These are phyloP conservation scores for Pampusana beccarii DNA, from an alignment of 2,113 vertebrate species.

Conservation along the genomic window DNA sequence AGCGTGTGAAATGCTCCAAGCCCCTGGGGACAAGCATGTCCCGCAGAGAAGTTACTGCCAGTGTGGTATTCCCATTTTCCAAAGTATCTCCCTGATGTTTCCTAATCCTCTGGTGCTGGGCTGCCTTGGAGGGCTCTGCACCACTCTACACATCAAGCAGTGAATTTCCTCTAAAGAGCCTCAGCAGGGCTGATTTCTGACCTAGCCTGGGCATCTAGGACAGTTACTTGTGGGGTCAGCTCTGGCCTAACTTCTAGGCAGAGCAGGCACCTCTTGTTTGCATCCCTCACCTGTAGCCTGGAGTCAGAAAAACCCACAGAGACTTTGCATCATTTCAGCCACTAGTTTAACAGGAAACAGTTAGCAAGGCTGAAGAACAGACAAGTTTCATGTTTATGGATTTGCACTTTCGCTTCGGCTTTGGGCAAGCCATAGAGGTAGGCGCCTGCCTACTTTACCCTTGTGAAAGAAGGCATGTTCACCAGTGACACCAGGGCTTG, in stretches of 20 bases:
- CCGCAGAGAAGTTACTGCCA: not conserved
- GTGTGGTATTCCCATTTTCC: not conserved
- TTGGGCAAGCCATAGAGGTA: not conserved
- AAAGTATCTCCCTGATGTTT: not conserved
- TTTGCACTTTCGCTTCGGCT: not conserved
- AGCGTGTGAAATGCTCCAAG: not conserved
- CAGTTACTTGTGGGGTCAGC: not conserved
- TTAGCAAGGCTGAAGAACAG: not conserved
- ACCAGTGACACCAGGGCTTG: rapidly evolving
- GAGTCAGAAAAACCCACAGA: not conserved
- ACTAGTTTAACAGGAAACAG: not conserved
- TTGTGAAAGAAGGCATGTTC: not conserved
- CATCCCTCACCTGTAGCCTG: rapidly evolving
- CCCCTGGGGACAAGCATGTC: not conserved
- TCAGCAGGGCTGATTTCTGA: not conserved
- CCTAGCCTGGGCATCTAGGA: not conserved
- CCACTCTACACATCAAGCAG: not conserved
- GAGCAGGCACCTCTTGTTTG: not conserved
- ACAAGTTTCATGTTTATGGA: not conserved
- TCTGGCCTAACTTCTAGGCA: not conserved
- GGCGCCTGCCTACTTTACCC: not conserved
- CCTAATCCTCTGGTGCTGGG: not conserved
- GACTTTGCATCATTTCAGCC: not conserved
- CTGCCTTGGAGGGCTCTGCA: not conserved
- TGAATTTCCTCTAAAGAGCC: not conserved